Base-by-base conservation (phyloP, 2,113 vertebrate species). In the Ctenomys sociabilis region DNA sequence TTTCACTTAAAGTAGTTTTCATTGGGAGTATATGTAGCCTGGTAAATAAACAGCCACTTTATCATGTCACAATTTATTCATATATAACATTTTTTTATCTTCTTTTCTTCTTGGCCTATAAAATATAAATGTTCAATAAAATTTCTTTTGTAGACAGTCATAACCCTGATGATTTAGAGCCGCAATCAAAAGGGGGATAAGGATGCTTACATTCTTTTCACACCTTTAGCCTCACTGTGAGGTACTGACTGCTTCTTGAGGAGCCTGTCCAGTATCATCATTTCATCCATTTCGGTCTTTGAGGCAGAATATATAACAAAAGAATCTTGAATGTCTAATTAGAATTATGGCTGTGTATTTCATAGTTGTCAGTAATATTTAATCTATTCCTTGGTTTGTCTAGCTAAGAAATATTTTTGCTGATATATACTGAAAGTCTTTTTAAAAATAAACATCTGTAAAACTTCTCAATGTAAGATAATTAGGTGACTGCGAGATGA, bases 401-500 rank as follows among this genome's bases (percentile, higher is more conserved):
- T 83, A 84, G 32, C 57, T 77, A 61, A 94, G 84, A 93, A 91
- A 86, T n/a, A 75, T 70, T 95, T 93, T 35, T 77, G 54, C 64
- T 93, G 12, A 86, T 21, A 52, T 12, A 81, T 80, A 77, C 66
- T 94, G 0, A 9, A 83, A 32, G 11, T 63, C 21, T 91, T 94
- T 95, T 92, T 57, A 91, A 86, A 88, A 91, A 86, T 81, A 77
- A 92, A 37, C 35, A 89, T 80, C 88, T 93, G 5, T 93, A 82
- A 95, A 88, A 83, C 94, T 88, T 95, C 73, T 96, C 88, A 75
- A 83, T 80, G 7, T 93, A 91, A 88, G 81, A 88, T 94, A 94
- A 93, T 77, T 77, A 87, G 68, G 70, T 97, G 75, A 90, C 45
- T 95, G 92, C 78, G 81, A 95, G 49, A 26, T 91, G 22, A 85